Conservation (phyloP, 1,140 invertebrate species). For the Eumaeus atala region DNA sequence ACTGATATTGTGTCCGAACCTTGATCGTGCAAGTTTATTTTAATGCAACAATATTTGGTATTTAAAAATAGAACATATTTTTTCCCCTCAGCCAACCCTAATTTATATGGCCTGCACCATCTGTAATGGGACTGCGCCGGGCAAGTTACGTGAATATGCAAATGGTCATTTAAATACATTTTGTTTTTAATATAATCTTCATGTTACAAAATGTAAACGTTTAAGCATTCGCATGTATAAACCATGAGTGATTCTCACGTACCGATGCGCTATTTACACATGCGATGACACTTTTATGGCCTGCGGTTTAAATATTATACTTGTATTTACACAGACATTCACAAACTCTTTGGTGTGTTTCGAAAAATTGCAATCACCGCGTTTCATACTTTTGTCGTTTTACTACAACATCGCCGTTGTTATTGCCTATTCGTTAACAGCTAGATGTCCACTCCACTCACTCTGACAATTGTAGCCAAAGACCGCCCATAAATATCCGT, state of each 20-base stretch:
- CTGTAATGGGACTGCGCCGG: conserved; percentile 31
- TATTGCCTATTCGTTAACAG: too few species aligned
- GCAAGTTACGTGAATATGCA: conserved; percentile 34
- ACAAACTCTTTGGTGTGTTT: too few species aligned
- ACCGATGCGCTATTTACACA: background rate
- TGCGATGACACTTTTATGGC: background rate
- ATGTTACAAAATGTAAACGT: conserved; percentile 22
- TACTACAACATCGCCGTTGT: too few species aligned
- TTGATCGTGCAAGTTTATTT: background rate
- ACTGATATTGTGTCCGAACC: too few species aligned
- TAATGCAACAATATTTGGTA: background rate
- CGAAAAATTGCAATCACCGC: too few species aligned
- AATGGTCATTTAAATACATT: conserved; percentile 45
- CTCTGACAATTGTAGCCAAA: too few species aligned
- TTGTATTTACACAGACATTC: background rate
- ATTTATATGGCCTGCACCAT: conserved; percentile 39
- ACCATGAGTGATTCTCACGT: conserved; percentile 1
- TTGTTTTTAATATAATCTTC: conserved; percentile 25
- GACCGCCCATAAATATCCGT: too few species aligned
- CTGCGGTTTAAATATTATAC: background rate
- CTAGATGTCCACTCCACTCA: too few species aligned
- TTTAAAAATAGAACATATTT: background rate
- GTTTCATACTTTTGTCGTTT: too few species aligned
- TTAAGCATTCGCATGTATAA: conserved; percentile 1
- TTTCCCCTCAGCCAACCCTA: conserved; percentile 9